Conservation (phyloP, 2,888 invertebrate genomes). For the Oscheius sp. region DNA sequence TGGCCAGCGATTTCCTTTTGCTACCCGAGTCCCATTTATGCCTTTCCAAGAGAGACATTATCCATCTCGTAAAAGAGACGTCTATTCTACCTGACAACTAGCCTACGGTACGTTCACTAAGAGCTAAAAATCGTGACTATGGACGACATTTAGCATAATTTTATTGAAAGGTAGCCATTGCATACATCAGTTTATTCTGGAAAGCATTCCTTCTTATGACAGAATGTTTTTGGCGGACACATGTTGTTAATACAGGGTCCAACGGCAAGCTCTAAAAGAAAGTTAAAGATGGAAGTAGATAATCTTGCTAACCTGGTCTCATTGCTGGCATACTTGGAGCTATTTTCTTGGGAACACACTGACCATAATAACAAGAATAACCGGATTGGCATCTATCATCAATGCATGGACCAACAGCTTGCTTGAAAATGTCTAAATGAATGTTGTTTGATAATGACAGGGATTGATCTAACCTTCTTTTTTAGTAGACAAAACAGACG, state of each 20-base stretch:
- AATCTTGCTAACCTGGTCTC: slow-evolving; percentile 32
- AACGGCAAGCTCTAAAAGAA: slow-evolving; percentile 45
- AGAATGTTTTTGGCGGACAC: slow-evolving; percentile 46
- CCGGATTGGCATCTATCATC: slow-evolving; percentile 44
- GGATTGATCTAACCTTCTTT: neutral
- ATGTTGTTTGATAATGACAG: neutral
- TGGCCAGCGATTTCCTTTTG: slow-evolving; percentile 11
- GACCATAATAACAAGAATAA: slow-evolving; percentile 49
- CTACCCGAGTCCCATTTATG: slow-evolving; percentile 20
- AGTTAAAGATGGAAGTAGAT: no score
- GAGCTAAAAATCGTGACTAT: no score
- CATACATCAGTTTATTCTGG: slow-evolving; percentile 28
- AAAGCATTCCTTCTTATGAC: slow-evolving; percentile 46
- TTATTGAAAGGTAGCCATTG: no score
- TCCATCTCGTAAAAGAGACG: slow-evolving; percentile 10
- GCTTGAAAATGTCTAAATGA: slow-evolving; percentile 37
- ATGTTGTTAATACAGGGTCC: slow-evolving; percentile 44
- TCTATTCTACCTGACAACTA: slow-evolving; percentile 20
- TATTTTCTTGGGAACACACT: slow-evolving; percentile 48
- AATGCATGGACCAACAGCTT: slow-evolving; percentile 55
- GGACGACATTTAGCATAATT: no score
- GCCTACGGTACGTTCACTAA: slow-evolving; percentile 20
- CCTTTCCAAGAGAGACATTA: slow-evolving; percentile 4
- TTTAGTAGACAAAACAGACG: neutral
- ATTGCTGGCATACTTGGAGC: slow-evolving; percentile 48